Evolutionary conservation across 2,113 vertebrate species (phyloP).

Genomic region (Progne subis): DNA sequence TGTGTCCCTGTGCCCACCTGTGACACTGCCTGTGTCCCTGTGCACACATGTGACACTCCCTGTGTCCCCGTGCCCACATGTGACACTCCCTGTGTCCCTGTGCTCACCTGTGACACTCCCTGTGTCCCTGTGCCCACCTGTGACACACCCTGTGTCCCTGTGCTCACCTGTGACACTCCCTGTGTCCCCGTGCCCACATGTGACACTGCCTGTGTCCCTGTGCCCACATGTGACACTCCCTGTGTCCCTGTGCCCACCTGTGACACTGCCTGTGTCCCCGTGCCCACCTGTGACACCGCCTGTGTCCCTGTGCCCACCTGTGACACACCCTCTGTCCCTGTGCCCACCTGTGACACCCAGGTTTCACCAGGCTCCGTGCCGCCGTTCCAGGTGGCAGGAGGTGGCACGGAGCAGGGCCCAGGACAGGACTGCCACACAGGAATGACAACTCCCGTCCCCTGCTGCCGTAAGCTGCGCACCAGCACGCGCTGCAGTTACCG

Average conservation of each 20-base stretch:
- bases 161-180: not conserved
- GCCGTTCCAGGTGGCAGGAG: rapidly evolving
- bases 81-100: not conserved
- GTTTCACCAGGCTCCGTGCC: not conserved
- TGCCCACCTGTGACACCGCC: not conserved
- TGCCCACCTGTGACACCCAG: not conserved
- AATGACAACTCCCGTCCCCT: rapidly evolving
- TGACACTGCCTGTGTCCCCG: no score
- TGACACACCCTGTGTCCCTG: no score
- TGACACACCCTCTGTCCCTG: not conserved
- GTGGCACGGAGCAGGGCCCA: not conserved
- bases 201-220: not conserved
- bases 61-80: not conserved
- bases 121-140: no score
- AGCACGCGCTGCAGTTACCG: rapidly evolving
- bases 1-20: no score
- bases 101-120: not conserved
- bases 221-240: not conserved
- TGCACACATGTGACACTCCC: not conserved
- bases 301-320: not conserved
- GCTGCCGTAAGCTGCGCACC: rapidly evolving
- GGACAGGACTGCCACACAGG: rapidly evolving
- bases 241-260: no score
- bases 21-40: no score
- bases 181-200: not conserved